Evolutionary conservation across 2,888 invertebrate genomes (phyloP).

Genomic region (Tipula lateralis): DNA sequence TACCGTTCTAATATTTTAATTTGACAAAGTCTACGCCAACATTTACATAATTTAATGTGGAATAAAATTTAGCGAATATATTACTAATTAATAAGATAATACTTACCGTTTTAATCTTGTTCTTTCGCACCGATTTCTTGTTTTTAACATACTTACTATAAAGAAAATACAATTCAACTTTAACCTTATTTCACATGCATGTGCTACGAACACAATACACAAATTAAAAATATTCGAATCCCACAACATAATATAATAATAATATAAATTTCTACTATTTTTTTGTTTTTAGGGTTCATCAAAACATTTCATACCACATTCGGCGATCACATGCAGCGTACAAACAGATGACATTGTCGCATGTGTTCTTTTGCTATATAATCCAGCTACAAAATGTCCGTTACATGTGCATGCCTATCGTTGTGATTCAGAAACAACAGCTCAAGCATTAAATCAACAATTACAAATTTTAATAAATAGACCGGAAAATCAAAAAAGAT

Average conservation of each 20-base stretch:
- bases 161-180: not conserved
- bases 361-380: conserved; percentile 86
- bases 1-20: not conserved
- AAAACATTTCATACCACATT: conserved; percentile 91
- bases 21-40: not conserved
- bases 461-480: conserved; percentile 74
- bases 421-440: conserved; percentile 91
- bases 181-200: not conserved
- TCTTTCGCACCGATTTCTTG: not conserved
- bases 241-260: not conserved
- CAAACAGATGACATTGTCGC: conserved; percentile 91
- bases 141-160: not conserved
- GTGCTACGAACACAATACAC: conserved; percentile 39
- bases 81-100: no score
- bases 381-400: conserved; percentile 90
- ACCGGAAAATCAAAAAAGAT: conserved; percentile 81
- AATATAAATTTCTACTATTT: not conserved
- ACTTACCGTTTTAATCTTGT: not conserved
- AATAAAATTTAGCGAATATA: no score
- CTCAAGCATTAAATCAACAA: conserved; percentile 78
- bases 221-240: conserved; percentile 34
- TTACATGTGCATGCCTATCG: conserved; percentile 93
- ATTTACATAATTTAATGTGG: not conserved
- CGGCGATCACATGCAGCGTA: conserved; percentile 85
- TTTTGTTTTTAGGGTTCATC: conserved; percentile 54